Evolutionary conservation across 2,113 vertebrate species (phyloP), one percentile per base, ranked within the genome.

Genomic region (Ellobius talpinus): DNA sequence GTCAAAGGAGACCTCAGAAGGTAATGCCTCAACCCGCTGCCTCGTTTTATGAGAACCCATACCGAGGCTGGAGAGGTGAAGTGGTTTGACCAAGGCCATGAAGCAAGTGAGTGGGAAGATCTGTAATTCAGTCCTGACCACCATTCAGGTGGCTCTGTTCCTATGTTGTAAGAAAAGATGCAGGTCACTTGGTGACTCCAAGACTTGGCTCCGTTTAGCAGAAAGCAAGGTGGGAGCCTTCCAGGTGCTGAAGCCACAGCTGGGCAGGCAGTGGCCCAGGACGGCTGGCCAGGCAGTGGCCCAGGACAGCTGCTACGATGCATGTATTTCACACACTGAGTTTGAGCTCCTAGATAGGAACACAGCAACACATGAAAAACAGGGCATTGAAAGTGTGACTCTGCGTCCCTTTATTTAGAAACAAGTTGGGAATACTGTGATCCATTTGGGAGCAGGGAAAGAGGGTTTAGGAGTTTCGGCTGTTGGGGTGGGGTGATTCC

Each of bases 361-460:
- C 82, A 89, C 47, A 66, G 95, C 96, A 96, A 94, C 94, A 97
- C 21, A 0, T 70, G 39, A 66, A 61, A 63, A 92, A 90, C 70
- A 73, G 86, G 91, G 13, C 82, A 45, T 31, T 68, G 42, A 89
- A 98, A 97, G 94, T 97, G 98, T 97, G 98, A 97, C 97, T 86
- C 70, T 96, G 87, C 52, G 85, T 97, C 95, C 81, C 26, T 1
- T 2, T 97, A 96, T 98, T 98, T 98, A 97, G 95, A 98, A 97
- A 98, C 39, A 6, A 61, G 79, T 96, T 82, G 81, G 77, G 78
- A 96, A 93, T 94, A 94, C 94, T 61, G 50, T 94, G 90, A 78
- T 77, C 58, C 29, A 7, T 93, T 79, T 50, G 94, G 77, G 97
- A 87, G 93, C 77, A 42, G 89, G 96, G 87, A 91, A 11, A 6